A percentile compares a stretch with the other conserved stretches of the same genome.
phyloP scores from a whole-genome alignment of 2,888 invertebrate genomes.

The Orthosia gothica region DNA sequence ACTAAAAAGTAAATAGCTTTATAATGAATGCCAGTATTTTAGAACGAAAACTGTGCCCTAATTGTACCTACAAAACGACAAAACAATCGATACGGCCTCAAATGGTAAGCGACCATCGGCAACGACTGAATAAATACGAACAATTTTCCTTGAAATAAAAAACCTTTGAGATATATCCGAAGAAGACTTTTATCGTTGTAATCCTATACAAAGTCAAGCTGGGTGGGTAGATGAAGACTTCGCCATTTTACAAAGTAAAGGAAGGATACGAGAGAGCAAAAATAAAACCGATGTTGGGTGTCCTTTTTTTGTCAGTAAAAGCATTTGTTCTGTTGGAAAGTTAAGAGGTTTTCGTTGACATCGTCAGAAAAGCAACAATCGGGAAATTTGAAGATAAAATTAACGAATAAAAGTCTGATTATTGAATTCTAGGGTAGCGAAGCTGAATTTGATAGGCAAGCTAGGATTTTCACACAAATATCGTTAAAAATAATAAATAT shows the following conservation, averaged over 20 bases:
- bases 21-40: constrained; percentile 36
- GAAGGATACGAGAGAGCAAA: constrained; percentile 66
- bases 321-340: constrained; percentile 41
- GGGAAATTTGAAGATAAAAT: not conserved
- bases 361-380: constrained; percentile 6
- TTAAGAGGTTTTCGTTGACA: constrained; percentile 25
- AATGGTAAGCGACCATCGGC: constrained; percentile 38
- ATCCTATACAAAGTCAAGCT: constrained; percentile 75
- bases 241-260: constrained; percentile 73
- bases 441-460: no score
- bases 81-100: constrained; percentile 45
- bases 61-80: constrained; percentile 27
- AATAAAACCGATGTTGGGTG: constrained; percentile 46
- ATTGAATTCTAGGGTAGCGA: not conserved
- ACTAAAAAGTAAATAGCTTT: constrained; percentile 31
- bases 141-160: constrained; percentile 59
- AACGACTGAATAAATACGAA: constrained; percentile 49
- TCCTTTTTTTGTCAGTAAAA: constrained; percentile 51
- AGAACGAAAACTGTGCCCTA: constrained; percentile 14
- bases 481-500: no score
- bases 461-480: no score
- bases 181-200: constrained; percentile 76
- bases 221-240: constrained; percentile 65
- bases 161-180: constrained; percentile 69
- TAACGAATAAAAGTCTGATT: not conserved